Evolutionary conservation across 1,140 invertebrate genomes (phyloP).

Genomic region (Colletes gigas): DNA sequence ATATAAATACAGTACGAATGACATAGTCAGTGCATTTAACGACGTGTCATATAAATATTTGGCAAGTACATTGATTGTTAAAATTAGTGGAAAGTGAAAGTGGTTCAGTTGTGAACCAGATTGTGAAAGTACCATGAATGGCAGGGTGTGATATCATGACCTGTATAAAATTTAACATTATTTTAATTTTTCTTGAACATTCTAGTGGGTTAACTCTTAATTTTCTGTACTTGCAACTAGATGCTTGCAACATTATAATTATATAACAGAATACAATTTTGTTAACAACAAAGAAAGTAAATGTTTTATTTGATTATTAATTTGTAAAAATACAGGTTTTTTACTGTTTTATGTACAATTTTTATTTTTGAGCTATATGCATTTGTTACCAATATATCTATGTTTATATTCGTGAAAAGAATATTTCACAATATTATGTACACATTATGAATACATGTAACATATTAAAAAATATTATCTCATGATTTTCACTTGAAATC

Average conservation of each 20-base stretch:
- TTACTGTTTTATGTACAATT: not conserved
- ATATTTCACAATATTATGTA: no score
- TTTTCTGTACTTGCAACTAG: not conserved
- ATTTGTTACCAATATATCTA: not conserved
- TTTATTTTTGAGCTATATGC: not conserved
- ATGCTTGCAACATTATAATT: constrained; percentile 2
- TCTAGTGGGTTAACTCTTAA: not conserved
- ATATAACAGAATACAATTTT: constrained; percentile 2
- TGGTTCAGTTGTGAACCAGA: not conserved
- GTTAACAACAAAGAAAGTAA: not conserved
- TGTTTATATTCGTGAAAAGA: not conserved
- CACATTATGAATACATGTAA: not conserved
- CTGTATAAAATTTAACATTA: constrained; percentile 3
- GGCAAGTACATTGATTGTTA: not conserved
- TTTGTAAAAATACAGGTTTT: not conserved
- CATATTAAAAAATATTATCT: no score
- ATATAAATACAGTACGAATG: not conserved
- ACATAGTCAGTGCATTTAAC: not conserved
- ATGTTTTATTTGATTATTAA: not conserved
- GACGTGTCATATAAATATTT: not conserved
- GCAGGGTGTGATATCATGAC: not conserved
- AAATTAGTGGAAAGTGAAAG: constrained; percentile 38
- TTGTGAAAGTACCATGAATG: constrained; percentile 39
- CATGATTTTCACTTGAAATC: not conserved
- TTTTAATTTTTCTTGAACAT: not conserved